These are phyloP conservation scores for Rhogogaster chlorosoma DNA, from an alignment of 2,888 invertebrate species.

Conservation along the genomic window DNA sequence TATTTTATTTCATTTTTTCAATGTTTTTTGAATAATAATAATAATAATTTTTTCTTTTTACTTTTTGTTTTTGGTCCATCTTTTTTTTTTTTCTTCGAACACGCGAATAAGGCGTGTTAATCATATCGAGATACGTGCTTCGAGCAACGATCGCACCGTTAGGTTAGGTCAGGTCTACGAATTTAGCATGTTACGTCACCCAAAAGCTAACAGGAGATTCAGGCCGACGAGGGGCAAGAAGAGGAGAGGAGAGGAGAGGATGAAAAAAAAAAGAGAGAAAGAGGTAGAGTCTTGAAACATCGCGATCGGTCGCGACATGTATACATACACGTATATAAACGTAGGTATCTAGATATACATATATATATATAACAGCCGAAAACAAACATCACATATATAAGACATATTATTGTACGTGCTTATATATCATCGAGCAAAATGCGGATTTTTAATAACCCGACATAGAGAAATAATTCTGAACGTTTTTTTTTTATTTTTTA, in stretches of 20 bases:
- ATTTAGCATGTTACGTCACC: constrained; percentile 66
- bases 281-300: neutral
- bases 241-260: neutral
- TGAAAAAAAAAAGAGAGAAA: neutral
- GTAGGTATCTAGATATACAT: neutral
- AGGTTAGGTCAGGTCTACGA: constrained; percentile 67
- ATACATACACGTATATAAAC: too few relatives aligned
- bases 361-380: neutral
- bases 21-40: too few relatives aligned
- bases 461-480: too few relatives aligned
- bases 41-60: neutral
- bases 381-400: too few relatives aligned
- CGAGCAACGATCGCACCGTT: constrained; percentile 55
- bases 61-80: neutral
- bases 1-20: too few relatives aligned
- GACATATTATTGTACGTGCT: too few relatives aligned
- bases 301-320: neutral
- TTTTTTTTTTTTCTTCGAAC: neutral
- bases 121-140: neutral
- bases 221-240: neutral
- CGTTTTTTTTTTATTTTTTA: too few relatives aligned
- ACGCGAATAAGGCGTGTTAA: constrained; percentile 21
- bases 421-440: too few relatives aligned
- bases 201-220: constrained; percentile 34
- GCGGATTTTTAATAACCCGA: too few relatives aligned